Base-by-base conservation (phyloP, 2,113 vertebrate species). In the Solenodon paradoxus region DNA sequence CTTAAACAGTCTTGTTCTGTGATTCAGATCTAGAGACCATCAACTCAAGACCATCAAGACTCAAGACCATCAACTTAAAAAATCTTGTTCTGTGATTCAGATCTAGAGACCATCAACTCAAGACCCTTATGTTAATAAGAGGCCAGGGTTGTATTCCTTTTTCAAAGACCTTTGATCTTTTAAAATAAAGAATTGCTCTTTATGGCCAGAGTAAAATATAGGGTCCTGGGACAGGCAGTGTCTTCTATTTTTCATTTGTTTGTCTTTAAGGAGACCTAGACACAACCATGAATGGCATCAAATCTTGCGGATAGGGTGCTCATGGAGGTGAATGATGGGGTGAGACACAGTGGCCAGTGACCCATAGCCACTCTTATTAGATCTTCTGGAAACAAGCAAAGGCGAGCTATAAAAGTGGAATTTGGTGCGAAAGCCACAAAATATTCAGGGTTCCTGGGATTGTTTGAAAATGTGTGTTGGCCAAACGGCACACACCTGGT, bases 291-390 rank as follows among this genome's bases (percentile, higher is more conserved):
- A 49, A 28, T 32, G 30, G 26, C 8, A 55, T 4, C 19, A 51
- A 42, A 7, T 3, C 4, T 35, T 66, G 84, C 40, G 6, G 26
- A 49, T 35, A 6, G n/a, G 42, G 17, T 45, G 35, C 82, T 7
- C 4, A 15, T 2, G 4, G 22, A 12, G 17, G 5, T 24, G 13
- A 61, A 22, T 2, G 59, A 7, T 3, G 7, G 24, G 26, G 28
- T n/a, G 8, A 22, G 30, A 28, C 3, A 15, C 5, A 45, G 57
- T 2, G 2, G 35, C 38, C 88, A 53, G 47, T 30, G n/a, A 75
- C 28, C 2, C 24, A 81, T 49, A 17, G 12, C 17, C 1, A 2
- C 42, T 47, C 38, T 28, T 17, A 38, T 16, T 11, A 49, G 5
- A 38, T 53, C 26, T 72, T 59, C n/a, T 20, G 7, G 59, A 88